Percentiles rank a stretch among this genome's conserved stretches.
These are phyloP conservation scores for Peromyscus leucopus DNA, from an alignment of 2,113 vertebrate species.

Conservation along the genomic window DNA sequence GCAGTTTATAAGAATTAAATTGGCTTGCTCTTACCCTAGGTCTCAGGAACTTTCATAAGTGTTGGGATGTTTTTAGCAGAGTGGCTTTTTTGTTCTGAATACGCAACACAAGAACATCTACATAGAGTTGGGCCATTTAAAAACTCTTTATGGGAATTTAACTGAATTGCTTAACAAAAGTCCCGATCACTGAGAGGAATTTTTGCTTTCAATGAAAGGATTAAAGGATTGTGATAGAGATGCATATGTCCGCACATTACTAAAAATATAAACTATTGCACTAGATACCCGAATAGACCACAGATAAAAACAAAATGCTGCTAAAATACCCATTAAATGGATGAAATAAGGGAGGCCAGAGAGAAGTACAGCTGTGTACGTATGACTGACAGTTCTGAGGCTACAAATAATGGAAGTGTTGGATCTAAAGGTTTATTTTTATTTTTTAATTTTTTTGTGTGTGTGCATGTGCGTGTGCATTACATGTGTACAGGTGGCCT, in stretches of 20 bases:
- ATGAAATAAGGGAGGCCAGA: not conserved
- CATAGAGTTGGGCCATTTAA: not conserved
- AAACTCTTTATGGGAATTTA: not conserved
- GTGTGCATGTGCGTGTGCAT: not conserved
- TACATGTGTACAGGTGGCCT: not conserved
- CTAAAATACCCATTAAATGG: not conserved
- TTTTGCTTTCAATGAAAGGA: slow-evolving; percentile 10
- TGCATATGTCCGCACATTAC: not conserved
- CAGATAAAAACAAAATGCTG: slow-evolving; percentile 26
- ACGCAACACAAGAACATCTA: not conserved
- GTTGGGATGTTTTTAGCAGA: not conserved
- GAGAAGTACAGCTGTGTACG: not conserved
- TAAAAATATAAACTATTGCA: slow-evolving; percentile 32
- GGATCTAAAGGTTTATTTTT: not conserved
- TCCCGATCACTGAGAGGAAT: not conserved
- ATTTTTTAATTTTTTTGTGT: not conserved
- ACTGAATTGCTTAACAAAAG: not conserved
- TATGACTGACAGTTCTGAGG: not conserved
- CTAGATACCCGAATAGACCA: not conserved
- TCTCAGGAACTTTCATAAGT: not conserved
- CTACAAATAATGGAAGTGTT: not conserved
- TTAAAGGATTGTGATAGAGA: not conserved
- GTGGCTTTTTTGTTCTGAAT: not conserved
- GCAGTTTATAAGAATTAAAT: slow-evolving; percentile 34
- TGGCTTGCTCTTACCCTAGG: not conserved